These are phyloP conservation scores for Cheilosia vulpina DNA, from an alignment of 2,888 invertebrate species.

Conservation along the genomic window DNA sequence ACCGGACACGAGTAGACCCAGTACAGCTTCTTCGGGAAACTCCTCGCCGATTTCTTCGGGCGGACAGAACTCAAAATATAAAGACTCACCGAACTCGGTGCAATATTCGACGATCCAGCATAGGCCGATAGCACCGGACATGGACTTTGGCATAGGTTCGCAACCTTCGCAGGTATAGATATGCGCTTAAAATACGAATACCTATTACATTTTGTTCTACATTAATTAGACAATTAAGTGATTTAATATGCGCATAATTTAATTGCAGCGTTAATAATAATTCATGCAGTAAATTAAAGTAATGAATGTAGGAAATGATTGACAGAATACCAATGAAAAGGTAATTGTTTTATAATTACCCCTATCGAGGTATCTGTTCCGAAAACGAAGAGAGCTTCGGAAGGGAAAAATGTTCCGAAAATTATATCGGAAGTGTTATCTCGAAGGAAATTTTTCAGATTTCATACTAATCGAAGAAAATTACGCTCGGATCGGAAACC, in stretches of 20 bases:
- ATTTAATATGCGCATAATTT: neutral
- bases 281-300: too few species aligned
- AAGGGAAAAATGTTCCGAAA: too few species aligned
- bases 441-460: too few species aligned
- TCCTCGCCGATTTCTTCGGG: constrained; percentile 62
- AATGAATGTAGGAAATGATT: too few species aligned
- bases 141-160: constrained; percentile 79
- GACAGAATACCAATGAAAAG: too few species aligned
- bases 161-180: constrained; percentile 80
- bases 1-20: constrained; percentile 57
- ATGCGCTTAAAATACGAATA: neutral
- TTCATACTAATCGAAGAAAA: too few species aligned
- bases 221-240: neutral
- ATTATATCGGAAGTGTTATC: too few species aligned
- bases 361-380: too few species aligned
- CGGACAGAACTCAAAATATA: constrained; percentile 55
- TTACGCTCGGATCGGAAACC: too few species aligned
- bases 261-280: too few species aligned
- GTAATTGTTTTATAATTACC: too few species aligned
- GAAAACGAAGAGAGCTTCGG: too few species aligned
- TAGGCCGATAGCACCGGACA: constrained; percentile 60
- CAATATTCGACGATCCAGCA: constrained; percentile 65
- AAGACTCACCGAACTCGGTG: constrained; percentile 67
- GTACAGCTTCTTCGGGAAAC: constrained; percentile 58
- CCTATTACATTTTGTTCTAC: neutral